These are phyloP conservation scores for Ispidina picta DNA, from an alignment of 2,797 vertebrate species.

Conservation along the genomic window DNA sequence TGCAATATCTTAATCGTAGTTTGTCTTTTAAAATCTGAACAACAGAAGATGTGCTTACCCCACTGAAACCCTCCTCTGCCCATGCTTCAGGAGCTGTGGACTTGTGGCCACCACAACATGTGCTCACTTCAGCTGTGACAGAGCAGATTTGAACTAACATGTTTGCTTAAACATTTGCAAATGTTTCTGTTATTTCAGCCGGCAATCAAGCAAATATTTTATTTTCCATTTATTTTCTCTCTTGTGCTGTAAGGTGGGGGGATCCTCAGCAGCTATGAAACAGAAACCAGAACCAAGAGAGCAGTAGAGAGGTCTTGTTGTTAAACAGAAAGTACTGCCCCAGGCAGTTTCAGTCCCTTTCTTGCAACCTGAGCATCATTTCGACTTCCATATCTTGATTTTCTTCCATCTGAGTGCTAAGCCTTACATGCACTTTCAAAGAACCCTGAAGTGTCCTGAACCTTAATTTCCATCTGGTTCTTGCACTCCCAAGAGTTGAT, in stretches of 20 bases:
- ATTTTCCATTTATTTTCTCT: not conserved
- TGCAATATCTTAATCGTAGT: not conserved
- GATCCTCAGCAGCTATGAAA: not conserved
- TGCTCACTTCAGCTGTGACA: not conserved
- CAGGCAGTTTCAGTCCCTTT: not conserved
- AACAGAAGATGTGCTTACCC: not conserved
- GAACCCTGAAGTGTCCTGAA: not conserved
- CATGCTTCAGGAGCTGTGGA: not conserved
- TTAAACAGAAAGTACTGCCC: not conserved
- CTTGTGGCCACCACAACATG: rapidly evolving
- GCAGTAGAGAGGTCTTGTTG: not conserved
- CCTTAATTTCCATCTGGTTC: not conserved
- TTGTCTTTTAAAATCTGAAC: not conserved
- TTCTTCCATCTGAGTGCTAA: not conserved
- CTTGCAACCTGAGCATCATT: not conserved
- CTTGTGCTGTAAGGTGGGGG: not conserved
- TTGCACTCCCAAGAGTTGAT: not conserved
- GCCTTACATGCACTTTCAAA: not conserved
- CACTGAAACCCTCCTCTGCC: not conserved
- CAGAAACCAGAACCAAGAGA: not conserved
- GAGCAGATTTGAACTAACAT: not conserved
- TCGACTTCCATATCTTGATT: not conserved
- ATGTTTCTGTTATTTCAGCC: not conserved
- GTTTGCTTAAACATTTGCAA: not conserved
- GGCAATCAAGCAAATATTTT: not conserved